Percentiles rank a stretch among this genome's conserved stretches.
Conservation (phyloP, 2,113 vertebrate genomes). For the Pholis gunnellus region DNA sequence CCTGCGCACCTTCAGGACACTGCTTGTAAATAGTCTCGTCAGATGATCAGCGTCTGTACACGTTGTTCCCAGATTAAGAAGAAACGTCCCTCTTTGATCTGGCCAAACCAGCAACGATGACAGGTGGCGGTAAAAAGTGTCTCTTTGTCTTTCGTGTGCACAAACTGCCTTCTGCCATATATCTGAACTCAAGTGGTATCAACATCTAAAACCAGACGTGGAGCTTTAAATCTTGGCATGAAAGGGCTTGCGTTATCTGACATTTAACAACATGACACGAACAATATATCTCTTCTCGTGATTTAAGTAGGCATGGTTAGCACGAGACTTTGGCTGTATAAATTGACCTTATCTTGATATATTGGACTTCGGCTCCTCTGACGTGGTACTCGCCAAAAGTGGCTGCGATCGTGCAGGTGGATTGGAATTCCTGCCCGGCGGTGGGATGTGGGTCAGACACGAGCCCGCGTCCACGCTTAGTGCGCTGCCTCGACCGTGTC, state of each 20-base stretch:
- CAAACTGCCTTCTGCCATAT: background rate
- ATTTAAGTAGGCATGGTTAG: background rate
- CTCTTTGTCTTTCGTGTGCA: background rate
- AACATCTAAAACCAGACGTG: too few relatives aligned
- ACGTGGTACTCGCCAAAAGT: background rate
- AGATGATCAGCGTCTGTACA: background rate
- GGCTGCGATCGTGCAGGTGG: conserved; percentile 12
- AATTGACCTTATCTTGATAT: background rate
- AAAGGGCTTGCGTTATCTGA: background rate
- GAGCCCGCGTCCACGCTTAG: conserved; percentile 2
- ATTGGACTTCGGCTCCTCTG: background rate
- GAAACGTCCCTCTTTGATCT: background rate
- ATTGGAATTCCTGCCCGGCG: background rate
- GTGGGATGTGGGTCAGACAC: conserved; percentile 49
- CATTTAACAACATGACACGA: background rate
- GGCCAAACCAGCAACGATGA: background rate
- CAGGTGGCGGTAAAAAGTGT: background rate
- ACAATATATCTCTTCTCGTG: background rate
- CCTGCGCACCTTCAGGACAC: background rate
- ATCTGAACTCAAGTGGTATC: background rate
- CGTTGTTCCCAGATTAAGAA: background rate
- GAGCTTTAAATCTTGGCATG: background rate
- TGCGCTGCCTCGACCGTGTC: background rate
- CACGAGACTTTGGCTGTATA: background rate
- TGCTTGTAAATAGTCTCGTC: too few relatives aligned